Conservation (phyloP, 2,113 vertebrate species). For the Ondatra zibethicus region DNA sequence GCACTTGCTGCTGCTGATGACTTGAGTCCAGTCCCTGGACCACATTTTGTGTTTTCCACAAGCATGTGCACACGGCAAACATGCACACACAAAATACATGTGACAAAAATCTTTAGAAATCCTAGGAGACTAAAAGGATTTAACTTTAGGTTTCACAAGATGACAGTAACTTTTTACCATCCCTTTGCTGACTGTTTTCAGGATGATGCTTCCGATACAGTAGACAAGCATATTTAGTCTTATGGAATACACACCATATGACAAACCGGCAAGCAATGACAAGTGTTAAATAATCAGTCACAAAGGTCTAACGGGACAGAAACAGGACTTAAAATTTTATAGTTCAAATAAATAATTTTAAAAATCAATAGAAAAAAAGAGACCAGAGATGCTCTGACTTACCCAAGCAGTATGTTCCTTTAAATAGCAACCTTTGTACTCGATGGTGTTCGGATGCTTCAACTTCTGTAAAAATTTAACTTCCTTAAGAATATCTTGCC, state of each 20-base stretch:
- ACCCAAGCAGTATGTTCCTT: constrained; percentile 99
- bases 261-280: background rate
- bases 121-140: background rate
- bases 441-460: constrained; percentile 98
- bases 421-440: constrained; percentile 99
- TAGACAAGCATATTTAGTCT: background rate
- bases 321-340: background rate
- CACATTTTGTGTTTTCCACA: no score
- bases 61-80: background rate
- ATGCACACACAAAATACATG: no score
- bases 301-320: constrained; percentile 8
- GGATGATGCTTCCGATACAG: background rate
- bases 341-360: background rate
- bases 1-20: background rate
- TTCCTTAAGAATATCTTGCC: constrained; percentile 99
- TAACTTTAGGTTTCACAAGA: background rate
- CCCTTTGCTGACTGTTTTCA: background rate
- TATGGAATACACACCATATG: background rate
- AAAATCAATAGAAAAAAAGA: background rate
- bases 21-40: background rate
- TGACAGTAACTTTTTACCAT: background rate
- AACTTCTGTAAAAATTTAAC: constrained; percentile 97
- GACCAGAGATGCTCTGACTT: constrained; percentile 74
- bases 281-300: background rate
- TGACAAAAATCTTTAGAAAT: background rate